phyloP scores from a whole-genome alignment of 1,140 invertebrate species.

The Drosophila busckii region DNA sequence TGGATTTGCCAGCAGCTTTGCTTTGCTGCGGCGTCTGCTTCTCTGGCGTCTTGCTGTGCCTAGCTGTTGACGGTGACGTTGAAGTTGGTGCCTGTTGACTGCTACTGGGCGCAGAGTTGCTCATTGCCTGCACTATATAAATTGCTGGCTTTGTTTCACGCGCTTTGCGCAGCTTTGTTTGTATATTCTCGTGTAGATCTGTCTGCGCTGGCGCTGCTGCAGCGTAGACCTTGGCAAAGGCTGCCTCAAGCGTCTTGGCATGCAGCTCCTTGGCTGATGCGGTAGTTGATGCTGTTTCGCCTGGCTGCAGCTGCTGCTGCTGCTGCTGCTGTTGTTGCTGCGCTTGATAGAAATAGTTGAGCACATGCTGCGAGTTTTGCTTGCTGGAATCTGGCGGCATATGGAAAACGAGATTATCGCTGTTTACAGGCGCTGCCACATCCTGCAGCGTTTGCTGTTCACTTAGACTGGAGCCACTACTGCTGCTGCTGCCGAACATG shows the following conservation, averaged over 20 bases:
- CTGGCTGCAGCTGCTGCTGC: neutral
- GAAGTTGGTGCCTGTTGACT: neutral
- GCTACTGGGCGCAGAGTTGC: conserved; percentile 13
- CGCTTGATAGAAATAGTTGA: too few relatives aligned
- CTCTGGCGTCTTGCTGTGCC: neutral
- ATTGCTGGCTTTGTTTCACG: conserved; percentile 66
- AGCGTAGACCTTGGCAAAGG: conserved; percentile 50
- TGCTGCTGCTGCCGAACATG: conserved; percentile 19
- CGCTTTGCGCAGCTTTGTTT: conserved; percentile 53
- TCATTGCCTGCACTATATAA: conserved; percentile 58
- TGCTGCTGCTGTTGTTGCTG: neutral
- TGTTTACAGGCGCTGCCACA: too few relatives aligned
- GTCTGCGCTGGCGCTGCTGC: conserved; percentile 43
- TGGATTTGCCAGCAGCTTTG: conserved; percentile 1
- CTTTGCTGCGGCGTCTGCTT: neutral
- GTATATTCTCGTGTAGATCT: conserved; percentile 44
- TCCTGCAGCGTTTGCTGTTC: conserved; percentile 4
- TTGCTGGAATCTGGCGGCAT: too few relatives aligned
- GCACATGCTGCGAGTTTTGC: too few relatives aligned
- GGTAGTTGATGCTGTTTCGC: neutral
- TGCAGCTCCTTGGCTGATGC: neutral
- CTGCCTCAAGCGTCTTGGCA: conserved; percentile 8
- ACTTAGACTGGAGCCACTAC: conserved; percentile 1
- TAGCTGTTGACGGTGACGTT: too few relatives aligned
- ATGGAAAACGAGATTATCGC: too few relatives aligned